Evolutionary conservation across 2,888 invertebrate species (phyloP).

Genomic region (Alsophila aescularia): DNA sequence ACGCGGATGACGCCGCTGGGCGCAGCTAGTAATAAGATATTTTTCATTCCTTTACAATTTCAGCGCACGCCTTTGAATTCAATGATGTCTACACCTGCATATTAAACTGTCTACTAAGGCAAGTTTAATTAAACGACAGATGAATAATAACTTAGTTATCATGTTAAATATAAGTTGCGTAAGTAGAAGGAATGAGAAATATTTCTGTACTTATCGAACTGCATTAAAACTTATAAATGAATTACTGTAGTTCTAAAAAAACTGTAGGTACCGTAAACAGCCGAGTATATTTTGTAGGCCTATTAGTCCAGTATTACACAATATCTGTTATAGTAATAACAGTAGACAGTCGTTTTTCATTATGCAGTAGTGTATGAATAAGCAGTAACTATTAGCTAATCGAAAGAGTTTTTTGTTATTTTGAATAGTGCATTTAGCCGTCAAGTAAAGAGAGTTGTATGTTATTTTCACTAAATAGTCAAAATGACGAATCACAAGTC

Average conservation of each 20-base stretch:
- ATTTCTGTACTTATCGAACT: conserved; percentile 35
- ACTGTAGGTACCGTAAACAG: conserved; percentile 1
- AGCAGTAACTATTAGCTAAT: neutral
- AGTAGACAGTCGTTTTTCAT: conserved; percentile 6
- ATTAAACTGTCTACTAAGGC: conserved; percentile 50
- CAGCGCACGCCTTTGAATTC: conserved; percentile 69
- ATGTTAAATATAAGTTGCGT: conserved; percentile 39
- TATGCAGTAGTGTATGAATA: conserved; percentile 3
- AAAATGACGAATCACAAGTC: no score
- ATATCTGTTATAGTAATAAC: conserved; percentile 9
- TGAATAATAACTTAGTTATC: conserved; percentile 12
- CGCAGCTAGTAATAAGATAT: conserved; percentile 49
- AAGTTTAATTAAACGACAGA: conserved; percentile 47
- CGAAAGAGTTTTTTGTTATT: neutral
- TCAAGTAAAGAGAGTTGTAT: no score
- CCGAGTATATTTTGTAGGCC: neutral
- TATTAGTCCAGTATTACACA: conserved; percentile 6
- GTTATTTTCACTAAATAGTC: no score
- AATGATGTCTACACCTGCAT: conserved; percentile 54
- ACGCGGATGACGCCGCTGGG: no score
- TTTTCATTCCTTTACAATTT: conserved; percentile 72
- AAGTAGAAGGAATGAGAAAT: conserved; percentile 63
- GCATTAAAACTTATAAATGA: conserved; percentile 9
- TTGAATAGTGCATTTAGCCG: no score
- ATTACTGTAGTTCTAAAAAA: conserved; percentile 20